phyloP scores from a whole-genome alignment of 2,797 vertebrate genomes.

The Echiichthys vipera region DNA sequence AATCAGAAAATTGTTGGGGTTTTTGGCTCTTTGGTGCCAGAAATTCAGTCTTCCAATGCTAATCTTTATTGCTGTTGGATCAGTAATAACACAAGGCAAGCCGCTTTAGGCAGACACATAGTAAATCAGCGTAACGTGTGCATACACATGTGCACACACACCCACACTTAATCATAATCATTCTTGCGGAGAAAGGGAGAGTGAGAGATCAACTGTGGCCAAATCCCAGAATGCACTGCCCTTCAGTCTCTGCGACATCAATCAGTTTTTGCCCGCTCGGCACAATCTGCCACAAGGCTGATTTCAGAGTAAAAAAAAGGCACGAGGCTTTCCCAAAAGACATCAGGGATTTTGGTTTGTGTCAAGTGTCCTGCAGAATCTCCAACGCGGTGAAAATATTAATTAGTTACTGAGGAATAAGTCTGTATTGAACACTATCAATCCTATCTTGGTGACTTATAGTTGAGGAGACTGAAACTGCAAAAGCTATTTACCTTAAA shows the following conservation, averaged over 20 bases:
- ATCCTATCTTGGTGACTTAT: background rate
- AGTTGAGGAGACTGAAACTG: conserved; percentile 26
- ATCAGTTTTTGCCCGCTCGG: conserved; percentile 65
- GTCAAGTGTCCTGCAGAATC: conserved; percentile 32
- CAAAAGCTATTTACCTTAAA: conserved; percentile 26
- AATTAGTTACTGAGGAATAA: background rate
- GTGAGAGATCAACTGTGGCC: conserved; percentile 71
- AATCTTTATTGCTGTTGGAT: conserved; percentile 36
- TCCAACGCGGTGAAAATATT: background rate
- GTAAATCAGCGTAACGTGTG: conserved; percentile 44
- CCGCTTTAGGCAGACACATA: conserved; percentile 47
- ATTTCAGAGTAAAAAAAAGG: conserved; percentile 46
- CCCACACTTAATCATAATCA: conserved; percentile 70
- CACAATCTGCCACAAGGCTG: conserved; percentile 71
- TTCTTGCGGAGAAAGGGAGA: conserved; percentile 68
- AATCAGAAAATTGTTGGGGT: background rate
- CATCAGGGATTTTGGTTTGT: background rate
- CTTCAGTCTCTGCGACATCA: conserved; percentile 69
- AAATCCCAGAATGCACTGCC: conserved; percentile 79
- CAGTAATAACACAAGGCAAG: conserved; percentile 44
- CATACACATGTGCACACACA: conserved; percentile 14
- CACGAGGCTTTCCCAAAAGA: conserved; percentile 47
- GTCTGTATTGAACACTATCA: background rate
- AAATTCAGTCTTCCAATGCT: conserved; percentile 11
- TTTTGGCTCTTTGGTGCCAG: background rate